Percentiles rank a stretch among this genome's conserved stretches.
Conservation (phyloP, 2,888 invertebrate species). For the Netelia fuscicornis region DNA sequence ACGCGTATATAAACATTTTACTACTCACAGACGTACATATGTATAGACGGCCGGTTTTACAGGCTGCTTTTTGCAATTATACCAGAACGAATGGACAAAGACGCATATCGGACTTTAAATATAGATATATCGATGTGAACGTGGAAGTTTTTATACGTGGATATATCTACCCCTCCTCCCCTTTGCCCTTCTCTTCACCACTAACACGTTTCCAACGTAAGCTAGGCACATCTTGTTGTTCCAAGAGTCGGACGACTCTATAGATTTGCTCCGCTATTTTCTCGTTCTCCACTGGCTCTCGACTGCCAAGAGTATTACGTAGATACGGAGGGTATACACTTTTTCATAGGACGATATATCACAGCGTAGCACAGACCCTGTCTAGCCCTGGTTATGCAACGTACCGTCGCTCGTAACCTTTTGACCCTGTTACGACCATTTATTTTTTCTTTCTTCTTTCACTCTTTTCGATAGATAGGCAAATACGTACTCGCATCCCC, state of each 20-base stretch:
- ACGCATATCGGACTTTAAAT: neutral
- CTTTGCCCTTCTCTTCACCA: no score
- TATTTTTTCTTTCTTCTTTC: conserved; percentile 29
- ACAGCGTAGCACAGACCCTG: conserved; percentile 19
- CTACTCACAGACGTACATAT: neutral
- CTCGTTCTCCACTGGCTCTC: neutral
- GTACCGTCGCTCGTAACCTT: conserved; percentile 67
- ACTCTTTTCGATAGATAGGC: neutral
- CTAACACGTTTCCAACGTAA: neutral
- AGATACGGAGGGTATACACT: neutral
- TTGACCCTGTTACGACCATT: conserved; percentile 69
- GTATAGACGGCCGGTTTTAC: neutral
- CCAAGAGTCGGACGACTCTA: neutral
- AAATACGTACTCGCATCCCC: neutral
- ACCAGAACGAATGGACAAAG: neutral
- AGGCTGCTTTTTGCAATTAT: conserved; percentile 13
- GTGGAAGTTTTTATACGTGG: neutral
- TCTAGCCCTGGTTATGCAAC: conserved; percentile 67
- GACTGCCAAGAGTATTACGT: conserved; percentile 35
- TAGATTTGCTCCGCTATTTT: conserved; percentile 14
- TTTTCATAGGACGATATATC: neutral
- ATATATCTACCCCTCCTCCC: neutral
- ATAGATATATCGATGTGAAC: neutral
- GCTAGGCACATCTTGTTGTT: conserved; percentile 35
- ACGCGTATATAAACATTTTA: neutral